phyloP scores from a whole-genome alignment of 2,113 vertebrate species.

The Ursus arctos region DNA sequence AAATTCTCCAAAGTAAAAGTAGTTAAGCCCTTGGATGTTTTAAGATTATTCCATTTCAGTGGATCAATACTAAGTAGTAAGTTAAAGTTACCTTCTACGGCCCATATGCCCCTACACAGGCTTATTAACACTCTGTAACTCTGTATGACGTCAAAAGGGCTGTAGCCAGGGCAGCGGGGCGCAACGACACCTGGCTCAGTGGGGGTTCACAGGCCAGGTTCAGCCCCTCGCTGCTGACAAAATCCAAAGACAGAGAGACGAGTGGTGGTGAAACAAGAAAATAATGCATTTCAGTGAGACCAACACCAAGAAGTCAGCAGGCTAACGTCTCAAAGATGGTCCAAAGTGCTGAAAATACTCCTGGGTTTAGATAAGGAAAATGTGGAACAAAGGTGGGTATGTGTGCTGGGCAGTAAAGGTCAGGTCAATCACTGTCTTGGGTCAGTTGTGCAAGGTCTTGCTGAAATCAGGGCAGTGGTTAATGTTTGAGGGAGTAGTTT shows the following conservation, averaged over 20 bases:
- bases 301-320: not conserved
- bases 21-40: not conserved
- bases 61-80: not conserved
- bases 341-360: not conserved
- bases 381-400: not conserved
- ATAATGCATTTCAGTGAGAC: not conserved
- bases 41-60: conserved; percentile 1
- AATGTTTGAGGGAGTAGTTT: not conserved
- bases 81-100: not conserved
- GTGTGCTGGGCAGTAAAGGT: not conserved
- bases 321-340: not conserved
- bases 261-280: not conserved
- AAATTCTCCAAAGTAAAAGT: not conserved
- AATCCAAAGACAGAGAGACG: not conserved
- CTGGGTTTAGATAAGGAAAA: not conserved
- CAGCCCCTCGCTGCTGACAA: not conserved
- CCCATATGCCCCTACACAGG: not conserved
- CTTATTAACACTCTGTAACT: not conserved
- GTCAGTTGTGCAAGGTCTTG: not conserved
- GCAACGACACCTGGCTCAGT: not conserved
- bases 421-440: not conserved
- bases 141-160: not conserved
- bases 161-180: not conserved
- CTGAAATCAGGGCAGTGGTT: not conserved
- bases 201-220: not conserved